phyloP scores from a whole-genome alignment of 2,113 vertebrate genomes.

The Chinchilla lanigera region DNA sequence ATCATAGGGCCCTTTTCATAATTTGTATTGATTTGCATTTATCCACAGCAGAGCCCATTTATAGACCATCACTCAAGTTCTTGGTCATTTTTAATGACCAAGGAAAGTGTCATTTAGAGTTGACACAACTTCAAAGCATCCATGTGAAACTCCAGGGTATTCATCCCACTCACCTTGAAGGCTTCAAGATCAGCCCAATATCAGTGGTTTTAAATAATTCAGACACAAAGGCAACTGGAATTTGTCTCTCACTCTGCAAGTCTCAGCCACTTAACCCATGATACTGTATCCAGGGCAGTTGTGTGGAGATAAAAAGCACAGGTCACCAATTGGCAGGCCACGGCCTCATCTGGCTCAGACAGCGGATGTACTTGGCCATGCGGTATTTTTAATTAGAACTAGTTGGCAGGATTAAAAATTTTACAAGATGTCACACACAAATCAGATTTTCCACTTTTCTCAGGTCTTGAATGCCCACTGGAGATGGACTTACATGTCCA shows the following conservation, averaged over 20 bases:
- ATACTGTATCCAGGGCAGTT: not conserved
- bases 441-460: conserved; percentile 23
- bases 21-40: conserved; percentile 73
- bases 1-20: conserved; percentile 60
- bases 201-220: conserved; percentile 17
- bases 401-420: conserved; percentile 23
- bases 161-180: conserved; percentile 2
- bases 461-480: not conserved
- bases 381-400: conserved; percentile 52
- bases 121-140: conserved; percentile 34
- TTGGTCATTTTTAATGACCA: conserved; percentile 61
- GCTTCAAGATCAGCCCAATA: not conserved
- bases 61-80: conserved; percentile 12
- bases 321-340: not conserved
- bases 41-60: conserved; percentile 60
- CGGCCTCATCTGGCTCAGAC: conserved; percentile 30
- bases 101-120: conserved; percentile 40
- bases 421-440: not conserved
- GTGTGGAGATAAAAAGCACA: not conserved
- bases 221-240: not conserved
- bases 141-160: not conserved
- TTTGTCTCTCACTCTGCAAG: not conserved
- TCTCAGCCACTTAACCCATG: not conserved
- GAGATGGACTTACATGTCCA: not conserved
- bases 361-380: not conserved